A percentile compares a stretch with the other conserved stretches of the same genome.
phyloP scores from a whole-genome alignment of 2,888 invertebrate species.

The Apodemia duryi region DNA sequence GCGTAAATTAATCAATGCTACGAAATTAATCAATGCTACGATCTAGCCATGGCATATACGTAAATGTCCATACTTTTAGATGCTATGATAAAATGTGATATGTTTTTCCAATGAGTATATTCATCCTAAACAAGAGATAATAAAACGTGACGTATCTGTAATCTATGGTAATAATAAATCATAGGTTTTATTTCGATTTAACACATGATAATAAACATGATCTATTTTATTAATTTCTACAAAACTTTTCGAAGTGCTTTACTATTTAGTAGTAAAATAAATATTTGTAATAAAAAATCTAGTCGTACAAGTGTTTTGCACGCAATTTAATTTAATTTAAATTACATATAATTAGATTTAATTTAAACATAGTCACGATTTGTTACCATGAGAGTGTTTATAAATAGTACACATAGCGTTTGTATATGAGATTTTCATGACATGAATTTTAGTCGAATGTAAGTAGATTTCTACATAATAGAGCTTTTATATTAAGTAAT shows the following conservation, averaged over 20 bases:
- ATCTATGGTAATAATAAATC: constrained; percentile 10
- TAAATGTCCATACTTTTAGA: no score
- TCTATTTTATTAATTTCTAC: constrained; percentile 43
- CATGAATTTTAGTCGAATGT: constrained; percentile 55
- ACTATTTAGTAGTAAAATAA: constrained; percentile 74
- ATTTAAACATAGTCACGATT: constrained; percentile 44
- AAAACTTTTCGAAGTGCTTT: constrained; percentile 78
- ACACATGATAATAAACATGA: neutral
- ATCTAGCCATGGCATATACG: no score
- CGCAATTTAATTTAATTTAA: constrained; percentile 41
- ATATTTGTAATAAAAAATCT: constrained; percentile 71
- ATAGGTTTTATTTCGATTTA: constrained; percentile 3
- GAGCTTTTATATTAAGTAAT: constrained; percentile 41
- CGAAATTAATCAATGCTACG: no score
- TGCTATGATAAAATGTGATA: no score
- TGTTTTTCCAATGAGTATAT: no score
- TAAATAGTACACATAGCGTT: constrained; percentile 57
- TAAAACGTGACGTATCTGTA: constrained; percentile 2
- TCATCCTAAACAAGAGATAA: neutral
- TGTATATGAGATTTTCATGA: constrained; percentile 66
- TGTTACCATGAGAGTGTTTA: constrained; percentile 70
- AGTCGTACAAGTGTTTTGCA: constrained; percentile 70
- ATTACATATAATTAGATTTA: constrained; percentile 5
- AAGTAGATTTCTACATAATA: constrained; percentile 43
- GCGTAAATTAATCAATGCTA: no score